Base-by-base conservation (phyloP, 2,113 vertebrate genomes). In the Hemichromis elongatus region DNA sequence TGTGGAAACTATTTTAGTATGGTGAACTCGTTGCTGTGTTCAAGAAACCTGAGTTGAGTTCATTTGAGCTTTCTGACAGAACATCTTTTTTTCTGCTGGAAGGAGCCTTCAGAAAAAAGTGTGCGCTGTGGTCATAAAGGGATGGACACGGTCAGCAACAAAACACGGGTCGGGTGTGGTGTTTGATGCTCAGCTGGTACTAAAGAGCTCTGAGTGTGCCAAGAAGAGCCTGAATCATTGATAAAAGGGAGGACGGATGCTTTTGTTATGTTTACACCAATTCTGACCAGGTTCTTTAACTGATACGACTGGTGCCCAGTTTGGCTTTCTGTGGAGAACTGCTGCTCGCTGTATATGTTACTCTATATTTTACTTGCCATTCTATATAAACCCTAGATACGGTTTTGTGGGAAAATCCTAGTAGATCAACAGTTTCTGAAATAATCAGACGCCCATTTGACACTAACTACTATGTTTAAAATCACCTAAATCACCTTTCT, bases 341-440 rank as follows among this genome's bases (percentile, higher is more conserved):
- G 42, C 42, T 18, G 14, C 68, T 19, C 1, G 1, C 0, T 73
- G 7, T 6, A 19, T 52, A 33, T 33, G 7, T 7, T 33, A 33
- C 30, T 33, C 5, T 63, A 37, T 16, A 30, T 73, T 30, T 73
- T 42, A 11, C 21, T 47, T 47, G 19, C 0, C 40, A 47, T 5
- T 28, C 42, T 47, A 47, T 19, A 28, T 12, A 30, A 73, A 50
- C 42, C 24, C 42, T 8, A 19, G 24, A 73, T 16, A 50, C 12
- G 68, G 0, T 12, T 73, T 18, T 50, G 42, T 73, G 68, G 68
- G 21, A 70, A 70, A 28, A 26, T 1, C 66, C 5, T 45, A 70
- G 40, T 70, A 70, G 21, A 45, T 45, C 37, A 45, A 7, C 24
- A 47, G 42, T 73, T 73, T 47, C 42, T 73, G 24, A 73, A 73